A percentile compares a stretch with the other conserved stretches of the same genome.
Evolutionary conservation across 2,797 vertebrate genomes (phyloP).

Genomic region (Oreortyx pictus): DNA sequence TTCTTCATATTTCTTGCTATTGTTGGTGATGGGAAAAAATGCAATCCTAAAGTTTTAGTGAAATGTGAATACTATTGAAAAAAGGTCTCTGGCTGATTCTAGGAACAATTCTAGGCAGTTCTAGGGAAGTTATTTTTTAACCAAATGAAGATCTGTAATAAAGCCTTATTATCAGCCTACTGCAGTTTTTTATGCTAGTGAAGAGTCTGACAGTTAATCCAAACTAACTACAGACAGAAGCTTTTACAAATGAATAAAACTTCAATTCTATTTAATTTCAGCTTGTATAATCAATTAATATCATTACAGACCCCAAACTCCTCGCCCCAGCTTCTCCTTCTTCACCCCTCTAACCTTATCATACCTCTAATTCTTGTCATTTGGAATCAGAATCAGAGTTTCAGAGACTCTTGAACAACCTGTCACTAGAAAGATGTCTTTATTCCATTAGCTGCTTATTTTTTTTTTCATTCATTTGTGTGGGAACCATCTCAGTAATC

Average conservation of each 20-base stretch:
- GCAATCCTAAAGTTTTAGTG: not conserved
- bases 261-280: not conserved
- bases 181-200: not conserved
- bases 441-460: not conserved
- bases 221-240: not conserved
- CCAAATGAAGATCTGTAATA: not conserved
- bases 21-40: not conserved
- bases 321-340: not conserved
- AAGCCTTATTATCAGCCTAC: conserved; percentile 8
- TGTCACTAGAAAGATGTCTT: not conserved
- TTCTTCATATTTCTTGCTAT: not conserved
- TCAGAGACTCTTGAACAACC: not conserved
- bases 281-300: not conserved
- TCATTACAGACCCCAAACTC: not conserved
- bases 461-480: not conserved
- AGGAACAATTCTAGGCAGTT: not conserved
- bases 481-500: not conserved
- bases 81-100: not conserved
- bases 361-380: not conserved
- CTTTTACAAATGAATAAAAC: not conserved
- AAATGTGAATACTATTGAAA: not conserved
- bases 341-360: not conserved
- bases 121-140: conserved; percentile 17
- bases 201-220: conserved; percentile 23
- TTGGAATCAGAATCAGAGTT: not conserved